Evolutionary conservation across 2,797 vertebrate species (phyloP).

Genomic region (Notamacropus eugenii): DNA sequence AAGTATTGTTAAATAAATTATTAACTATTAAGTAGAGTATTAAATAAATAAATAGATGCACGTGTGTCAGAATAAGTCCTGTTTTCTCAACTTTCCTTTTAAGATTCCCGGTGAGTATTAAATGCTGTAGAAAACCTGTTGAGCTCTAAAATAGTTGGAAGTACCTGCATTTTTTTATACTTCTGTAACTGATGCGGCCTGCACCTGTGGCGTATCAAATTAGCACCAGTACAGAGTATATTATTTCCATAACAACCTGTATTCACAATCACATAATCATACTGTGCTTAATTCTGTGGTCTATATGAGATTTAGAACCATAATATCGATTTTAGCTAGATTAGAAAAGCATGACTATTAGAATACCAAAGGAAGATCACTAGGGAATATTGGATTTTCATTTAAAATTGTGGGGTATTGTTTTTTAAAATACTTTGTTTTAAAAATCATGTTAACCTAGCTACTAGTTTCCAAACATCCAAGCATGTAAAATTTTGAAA

Average conservation of each 20-base stretch:
- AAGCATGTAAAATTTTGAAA: not conserved
- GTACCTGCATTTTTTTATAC: conserved; percentile 40
- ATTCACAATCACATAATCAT: conserved; percentile 8
- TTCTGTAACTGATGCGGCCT: conserved; percentile 35
- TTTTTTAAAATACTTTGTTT: not conserved
- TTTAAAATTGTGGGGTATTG: conserved; percentile 15
- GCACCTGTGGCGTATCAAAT: conserved; percentile 70
- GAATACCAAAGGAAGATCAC: conserved; percentile 20
- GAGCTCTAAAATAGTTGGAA: conserved; percentile 47
- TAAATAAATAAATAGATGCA: no score
- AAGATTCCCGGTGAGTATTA: conserved; percentile 49
- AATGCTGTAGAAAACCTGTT: conserved; percentile 51
- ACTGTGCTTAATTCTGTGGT: not conserved
- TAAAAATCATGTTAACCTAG: not conserved
- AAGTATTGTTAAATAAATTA: no score
- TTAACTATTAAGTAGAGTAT: not conserved
- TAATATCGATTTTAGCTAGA: conserved; percentile 26
- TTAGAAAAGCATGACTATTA: conserved; percentile 33
- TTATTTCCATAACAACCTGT: conserved; percentile 41
- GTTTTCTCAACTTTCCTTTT: conserved; percentile 55
- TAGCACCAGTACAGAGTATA: not conserved
- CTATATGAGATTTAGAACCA: conserved; percentile 13
- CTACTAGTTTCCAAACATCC: conserved; percentile 25
- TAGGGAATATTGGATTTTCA: conserved; percentile 20
- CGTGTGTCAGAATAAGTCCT: not conserved